These are phyloP conservation scores for Nematolebias whitei DNA, from an alignment of 2,113 vertebrate species.

Conservation along the genomic window DNA sequence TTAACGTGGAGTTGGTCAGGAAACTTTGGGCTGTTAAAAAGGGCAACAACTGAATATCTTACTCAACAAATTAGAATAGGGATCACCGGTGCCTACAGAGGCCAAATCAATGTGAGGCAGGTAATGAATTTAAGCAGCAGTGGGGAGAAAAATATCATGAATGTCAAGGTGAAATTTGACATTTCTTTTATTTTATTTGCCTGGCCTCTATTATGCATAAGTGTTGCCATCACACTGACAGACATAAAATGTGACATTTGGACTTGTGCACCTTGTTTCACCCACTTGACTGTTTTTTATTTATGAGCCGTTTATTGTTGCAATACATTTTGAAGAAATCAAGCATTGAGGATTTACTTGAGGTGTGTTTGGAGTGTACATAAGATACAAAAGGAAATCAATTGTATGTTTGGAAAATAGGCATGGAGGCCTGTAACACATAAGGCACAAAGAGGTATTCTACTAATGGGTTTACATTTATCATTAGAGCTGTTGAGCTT, in stretches of 20 bases:
- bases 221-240: slow-evolving; percentile 28
- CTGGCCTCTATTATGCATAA: slow-evolving; percentile 13
- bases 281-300: not conserved
- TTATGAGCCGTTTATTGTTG: not conserved
- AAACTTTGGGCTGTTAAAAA: slow-evolving; percentile 77
- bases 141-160: slow-evolving; percentile 19
- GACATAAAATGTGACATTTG: slow-evolving; percentile 52
- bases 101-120: slow-evolving; percentile 60
- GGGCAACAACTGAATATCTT: slow-evolving; percentile 75
- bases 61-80: slow-evolving; percentile 66
- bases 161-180: slow-evolving; percentile 40
- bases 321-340: slow-evolving; percentile 12
- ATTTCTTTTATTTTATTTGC: slow-evolving; percentile 38
- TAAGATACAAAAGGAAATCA: slow-evolving; percentile 4
- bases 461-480: not conserved
- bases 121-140: slow-evolving; percentile 49
- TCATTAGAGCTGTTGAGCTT: not conserved
- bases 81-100: slow-evolving; percentile 41
- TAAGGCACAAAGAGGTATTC: not conserved
- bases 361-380: slow-evolving; percentile 8
- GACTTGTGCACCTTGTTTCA: slow-evolving; percentile 16
- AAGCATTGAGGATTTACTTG: slow-evolving; percentile 14
- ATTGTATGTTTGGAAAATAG: slow-evolving; percentile 13
- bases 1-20: slow-evolving; percentile 73
- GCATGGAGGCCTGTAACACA: not conserved